phyloP scores from a whole-genome alignment of 92 coral and sea anemone genomes.

The Actinostola sp. region DNA sequence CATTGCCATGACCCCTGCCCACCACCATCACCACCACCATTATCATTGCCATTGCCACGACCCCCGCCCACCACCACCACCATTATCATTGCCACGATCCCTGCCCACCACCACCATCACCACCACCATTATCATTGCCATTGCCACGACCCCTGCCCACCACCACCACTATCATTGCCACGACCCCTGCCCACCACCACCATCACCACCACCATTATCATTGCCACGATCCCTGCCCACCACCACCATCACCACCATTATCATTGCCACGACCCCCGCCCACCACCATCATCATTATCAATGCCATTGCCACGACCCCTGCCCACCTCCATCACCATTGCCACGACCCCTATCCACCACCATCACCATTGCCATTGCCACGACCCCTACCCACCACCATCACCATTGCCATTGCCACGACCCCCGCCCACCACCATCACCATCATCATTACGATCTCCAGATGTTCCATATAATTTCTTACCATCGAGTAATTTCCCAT shows the following conservation, averaged over 20 bases:
- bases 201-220: not conserved
- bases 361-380: not conserved
- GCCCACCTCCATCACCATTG: not conserved
- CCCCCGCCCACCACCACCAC: not conserved
- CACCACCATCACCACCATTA: not conserved
- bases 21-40: too few species aligned
- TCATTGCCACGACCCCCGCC: not conserved
- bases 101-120: not conserved
- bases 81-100: not conserved
- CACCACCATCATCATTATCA: not conserved
- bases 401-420: not conserved
- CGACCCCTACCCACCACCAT: not conserved
- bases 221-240: not conserved
- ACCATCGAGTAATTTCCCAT: conserved; percentile 97
- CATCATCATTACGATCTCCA: not conserved
- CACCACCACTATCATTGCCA: not conserved
- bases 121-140: not conserved
- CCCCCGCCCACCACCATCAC: not conserved
- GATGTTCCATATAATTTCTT: too few species aligned
- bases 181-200: not conserved
- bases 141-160: not conserved
- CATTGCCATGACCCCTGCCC: not conserved
- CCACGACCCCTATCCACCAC: too few species aligned
- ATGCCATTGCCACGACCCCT: not conserved
- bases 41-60: not conserved